A percentile compares a stretch with the other conserved stretches of the same genome.
phyloP scores from a whole-genome alignment of 2,888 invertebrate species.

The Dicyrtoma fusca region DNA sequence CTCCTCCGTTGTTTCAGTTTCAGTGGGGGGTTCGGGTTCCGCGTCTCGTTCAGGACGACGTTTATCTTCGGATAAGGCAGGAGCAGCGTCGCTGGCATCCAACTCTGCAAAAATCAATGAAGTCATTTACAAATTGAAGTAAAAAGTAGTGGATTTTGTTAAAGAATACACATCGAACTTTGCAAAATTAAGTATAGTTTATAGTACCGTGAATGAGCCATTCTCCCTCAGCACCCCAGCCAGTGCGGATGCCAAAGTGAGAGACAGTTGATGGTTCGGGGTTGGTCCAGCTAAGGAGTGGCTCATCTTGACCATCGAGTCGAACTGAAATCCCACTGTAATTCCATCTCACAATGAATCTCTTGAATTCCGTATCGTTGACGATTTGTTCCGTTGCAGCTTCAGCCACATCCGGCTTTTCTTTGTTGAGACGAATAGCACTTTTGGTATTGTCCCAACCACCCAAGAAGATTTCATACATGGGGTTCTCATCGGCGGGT shows the following conservation, averaged over 20 bases:
- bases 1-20: background rate
- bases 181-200: background rate
- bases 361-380: constrained; percentile 73
- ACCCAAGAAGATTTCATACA: constrained; percentile 84
- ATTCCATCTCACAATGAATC: constrained; percentile 83
- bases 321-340: constrained; percentile 66
- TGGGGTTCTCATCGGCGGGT: constrained; percentile 73
- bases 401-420: constrained; percentile 74
- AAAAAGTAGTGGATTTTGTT: background rate
- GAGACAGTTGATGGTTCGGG: constrained; percentile 71
- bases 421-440: constrained; percentile 76
- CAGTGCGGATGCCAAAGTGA: constrained; percentile 80
- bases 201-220: constrained; percentile 79
- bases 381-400: constrained; percentile 74
- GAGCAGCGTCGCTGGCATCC: too few relatives aligned
- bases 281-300: constrained; percentile 75
- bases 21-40: background rate
- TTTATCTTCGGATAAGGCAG: too few relatives aligned
- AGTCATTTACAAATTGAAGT: too few relatives aligned
- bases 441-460: constrained; percentile 86
- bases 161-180: too few relatives aligned
- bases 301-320: constrained; percentile 71
- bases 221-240: constrained; percentile 80
- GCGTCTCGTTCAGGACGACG: background rate
- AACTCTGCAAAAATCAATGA: too few relatives aligned